A percentile compares a stretch with the other conserved stretches of the same genome.
Evolutionary conservation across 2,888 invertebrate genomes (phyloP).

Genomic region (Hypsopygia costalis): DNA sequence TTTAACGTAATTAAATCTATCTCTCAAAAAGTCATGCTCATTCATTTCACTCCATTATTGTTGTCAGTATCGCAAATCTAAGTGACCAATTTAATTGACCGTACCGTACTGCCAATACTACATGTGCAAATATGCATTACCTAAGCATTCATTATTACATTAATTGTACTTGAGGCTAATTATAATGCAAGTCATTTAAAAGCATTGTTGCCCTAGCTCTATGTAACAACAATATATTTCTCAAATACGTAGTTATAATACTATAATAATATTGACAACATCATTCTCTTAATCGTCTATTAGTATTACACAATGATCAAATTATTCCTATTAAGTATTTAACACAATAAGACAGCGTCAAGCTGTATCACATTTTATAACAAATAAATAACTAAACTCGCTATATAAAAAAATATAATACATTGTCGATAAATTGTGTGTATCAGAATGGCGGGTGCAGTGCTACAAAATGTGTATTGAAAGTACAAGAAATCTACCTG

Average conservation of each 20-base stretch:
- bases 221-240: constrained; percentile 43
- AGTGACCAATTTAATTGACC: constrained; percentile 43
- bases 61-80: background rate
- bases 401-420: constrained; percentile 55
- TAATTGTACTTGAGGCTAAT: constrained; percentile 40
- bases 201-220: constrained; percentile 43
- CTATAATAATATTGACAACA: constrained; percentile 39
- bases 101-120: constrained; percentile 23
- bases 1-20: background rate
- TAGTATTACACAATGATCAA: constrained; percentile 51
- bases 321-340: constrained; percentile 50
- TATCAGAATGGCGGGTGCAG: no score
- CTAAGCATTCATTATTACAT: constrained; percentile 29
- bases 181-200: constrained; percentile 32
- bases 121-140: constrained; percentile 35
- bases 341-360: constrained; percentile 59
- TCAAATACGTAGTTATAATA: constrained; percentile 45
- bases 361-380: constrained; percentile 66
- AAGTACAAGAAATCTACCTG: no score
- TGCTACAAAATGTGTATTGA: no score
- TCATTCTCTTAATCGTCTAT: constrained; percentile 53
- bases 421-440: constrained; percentile 36
- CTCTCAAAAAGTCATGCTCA: background rate
- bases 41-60: background rate
- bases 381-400: constrained; percentile 58